These are phyloP conservation scores for Pristionchus arcanus DNA, from an alignment of 2,888 invertebrate species.

Conservation along the genomic window DNA sequence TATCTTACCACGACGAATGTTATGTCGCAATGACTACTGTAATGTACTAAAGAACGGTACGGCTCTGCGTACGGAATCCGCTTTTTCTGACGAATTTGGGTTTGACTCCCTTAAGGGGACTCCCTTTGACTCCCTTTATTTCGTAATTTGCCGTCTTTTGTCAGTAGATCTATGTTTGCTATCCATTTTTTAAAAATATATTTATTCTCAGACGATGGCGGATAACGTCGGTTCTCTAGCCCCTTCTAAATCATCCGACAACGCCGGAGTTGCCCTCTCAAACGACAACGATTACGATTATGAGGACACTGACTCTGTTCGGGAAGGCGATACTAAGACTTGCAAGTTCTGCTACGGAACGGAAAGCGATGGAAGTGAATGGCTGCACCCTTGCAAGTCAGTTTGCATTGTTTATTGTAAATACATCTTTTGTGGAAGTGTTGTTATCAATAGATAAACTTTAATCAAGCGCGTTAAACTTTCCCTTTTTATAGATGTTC, in stretches of 20 bases:
- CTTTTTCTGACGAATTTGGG: too few relatives aligned
- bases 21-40: too few relatives aligned
- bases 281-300: constrained; percentile 24
- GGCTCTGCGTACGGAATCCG: too few relatives aligned
- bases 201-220: neutral
- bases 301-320: neutral
- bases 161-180: neutral
- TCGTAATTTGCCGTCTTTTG: neutral
- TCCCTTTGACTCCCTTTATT: too few relatives aligned
- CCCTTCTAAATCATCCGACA: constrained; percentile 39
- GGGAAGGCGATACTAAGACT: constrained; percentile 9
- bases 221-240: neutral
- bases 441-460: neutral
- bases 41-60: neutral
- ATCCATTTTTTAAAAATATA: neutral
- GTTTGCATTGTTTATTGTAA: neutral
- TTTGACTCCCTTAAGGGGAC: too few relatives aligned
- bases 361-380: constrained; percentile 51
- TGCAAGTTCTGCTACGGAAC: constrained; percentile 55
- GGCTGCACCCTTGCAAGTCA: constrained; percentile 53
- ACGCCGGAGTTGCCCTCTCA: neutral
- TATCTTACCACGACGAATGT: neutral
- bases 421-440: neutral
- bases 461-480: neutral
- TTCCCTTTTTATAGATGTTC: constrained; percentile 28